A percentile compares a stretch with the other conserved stretches of the same genome.
Conservation (phyloP, 2,888 invertebrate species). For the Lapara coniferarum region DNA sequence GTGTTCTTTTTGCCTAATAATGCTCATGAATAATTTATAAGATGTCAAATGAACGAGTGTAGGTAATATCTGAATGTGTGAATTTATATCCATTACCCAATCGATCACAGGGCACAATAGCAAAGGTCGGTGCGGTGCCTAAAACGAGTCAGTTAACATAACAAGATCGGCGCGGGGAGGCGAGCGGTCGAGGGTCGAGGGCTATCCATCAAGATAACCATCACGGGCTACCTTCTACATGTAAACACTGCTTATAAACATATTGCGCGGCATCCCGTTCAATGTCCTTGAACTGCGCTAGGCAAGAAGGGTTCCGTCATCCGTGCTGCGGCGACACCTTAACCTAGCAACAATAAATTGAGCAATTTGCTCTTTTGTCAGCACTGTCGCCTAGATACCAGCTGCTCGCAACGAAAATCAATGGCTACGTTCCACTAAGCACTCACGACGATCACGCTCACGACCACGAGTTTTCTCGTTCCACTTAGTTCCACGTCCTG, state of each 20-base stretch:
- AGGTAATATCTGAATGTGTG: background rate
- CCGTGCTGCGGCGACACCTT: background rate
- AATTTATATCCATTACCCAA: background rate
- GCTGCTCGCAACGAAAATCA: too few species aligned
- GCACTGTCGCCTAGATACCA: too few species aligned
- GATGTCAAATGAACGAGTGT: conserved; percentile 1
- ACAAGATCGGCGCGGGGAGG: background rate
- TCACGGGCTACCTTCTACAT: conserved; percentile 34
- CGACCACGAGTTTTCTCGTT: too few species aligned
- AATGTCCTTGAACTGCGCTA: background rate
- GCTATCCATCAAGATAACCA: conserved; percentile 34
- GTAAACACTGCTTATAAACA: conserved; percentile 53
- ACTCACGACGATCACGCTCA: too few species aligned
- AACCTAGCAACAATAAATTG: too few species aligned
- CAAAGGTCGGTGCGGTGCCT: background rate
- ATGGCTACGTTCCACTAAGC: too few species aligned
- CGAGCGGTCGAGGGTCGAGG: conserved; percentile 10
- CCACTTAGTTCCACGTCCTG: too few species aligned
- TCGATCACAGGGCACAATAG: conserved; percentile 1
- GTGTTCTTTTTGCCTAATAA: background rate
- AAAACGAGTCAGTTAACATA: background rate
- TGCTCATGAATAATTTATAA: conserved; percentile 3
- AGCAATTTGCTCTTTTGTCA: too few species aligned
- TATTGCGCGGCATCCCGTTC: conserved; percentile 41
- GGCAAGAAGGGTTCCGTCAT: background rate